Base-by-base conservation (phyloP, 2,113 vertebrate species). In the Sturnira hondurensis region DNA sequence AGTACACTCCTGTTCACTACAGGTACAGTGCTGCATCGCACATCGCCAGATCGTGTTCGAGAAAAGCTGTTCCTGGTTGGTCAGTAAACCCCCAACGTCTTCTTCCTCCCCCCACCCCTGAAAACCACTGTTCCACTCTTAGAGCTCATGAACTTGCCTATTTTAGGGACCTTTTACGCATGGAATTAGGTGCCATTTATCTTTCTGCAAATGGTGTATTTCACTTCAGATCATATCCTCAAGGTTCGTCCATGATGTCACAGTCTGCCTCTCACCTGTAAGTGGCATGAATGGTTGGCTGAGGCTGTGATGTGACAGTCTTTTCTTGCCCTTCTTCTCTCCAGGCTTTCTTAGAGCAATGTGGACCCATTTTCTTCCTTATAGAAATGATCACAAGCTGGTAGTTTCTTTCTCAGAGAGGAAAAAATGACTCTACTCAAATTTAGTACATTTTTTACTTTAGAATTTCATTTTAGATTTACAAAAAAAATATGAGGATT, bases 391-490 rank as follows among this genome's bases (percentile, higher is more conserved):
- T 68, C 41, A n/a, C 15, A 61, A 17, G 15, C 38, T 47, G 70
- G 11, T 28, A 3, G 73, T 70, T 78, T 19, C n/a, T 41, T 83
- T 52, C 19, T 87, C 50, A 50, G 17, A 73, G 15, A 56, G 17
- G 52, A 86, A 91, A 91, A 52, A 17, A 24, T 31, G 2, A 86
- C 15, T 80, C 11, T 31, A 67, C 56, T 54, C 1, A 7, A 88
- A 38, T 85, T 17, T 85, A n/a, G 56, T 24, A 12, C 68, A 38
- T 36, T 3, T 43, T 77, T 54, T 22, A 41, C 22, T 73, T 50
- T 58, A 81, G 20, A 50, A 81, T 45, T 84, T 93, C 33, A 38
- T 26, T 65, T 90, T 78, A 67, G 8, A 41, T 70, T 91, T 67
- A 74, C 19, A 45, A 28, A 80, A 47, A 2, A 80, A 47, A 2